Conservation (phyloP, 2,888 invertebrate species). For the Latheticus oryzae region DNA sequence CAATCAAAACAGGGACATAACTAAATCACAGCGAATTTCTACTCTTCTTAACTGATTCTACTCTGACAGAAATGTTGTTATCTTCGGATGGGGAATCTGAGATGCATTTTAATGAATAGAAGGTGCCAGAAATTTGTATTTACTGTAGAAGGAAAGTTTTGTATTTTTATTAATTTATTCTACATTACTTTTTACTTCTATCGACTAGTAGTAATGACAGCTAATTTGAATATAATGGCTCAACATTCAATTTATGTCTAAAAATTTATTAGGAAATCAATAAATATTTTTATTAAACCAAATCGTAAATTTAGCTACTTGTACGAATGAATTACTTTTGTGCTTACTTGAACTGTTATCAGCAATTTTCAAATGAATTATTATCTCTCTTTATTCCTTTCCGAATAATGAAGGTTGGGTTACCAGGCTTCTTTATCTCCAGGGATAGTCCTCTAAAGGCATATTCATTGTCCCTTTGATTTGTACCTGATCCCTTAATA, state of each 20-base stretch:
- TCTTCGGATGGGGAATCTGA: no score
- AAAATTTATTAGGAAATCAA: no score
- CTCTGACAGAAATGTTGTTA: background rate
- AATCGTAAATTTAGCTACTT: no score
- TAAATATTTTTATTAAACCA: no score
- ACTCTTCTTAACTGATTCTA: background rate
- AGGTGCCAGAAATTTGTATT: no score
- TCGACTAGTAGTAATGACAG: no score
- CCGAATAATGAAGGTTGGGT: slow-evolving; percentile 26
- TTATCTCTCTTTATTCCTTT: slow-evolving; percentile 24
- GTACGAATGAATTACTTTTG: background rate
- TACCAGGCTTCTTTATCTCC: slow-evolving; percentile 19
- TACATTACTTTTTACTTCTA: no score
- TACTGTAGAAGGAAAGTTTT: no score
- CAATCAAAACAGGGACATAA: slow-evolving; percentile 34
- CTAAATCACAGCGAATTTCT: slow-evolving; percentile 27
- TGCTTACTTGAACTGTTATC: slow-evolving; percentile 11
- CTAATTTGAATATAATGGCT: no score
- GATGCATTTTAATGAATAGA: no score
- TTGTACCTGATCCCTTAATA: slow-evolving; percentile 23
- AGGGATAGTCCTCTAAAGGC: slow-evolving; percentile 27
- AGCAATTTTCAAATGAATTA: slow-evolving; percentile 18
- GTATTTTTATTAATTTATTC: no score
- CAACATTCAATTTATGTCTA: no score
- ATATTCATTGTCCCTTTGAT: slow-evolving; percentile 29